Evolutionary conservation across 2,113 vertebrate species (phyloP).

Genomic region (Fulica atra): DNA sequence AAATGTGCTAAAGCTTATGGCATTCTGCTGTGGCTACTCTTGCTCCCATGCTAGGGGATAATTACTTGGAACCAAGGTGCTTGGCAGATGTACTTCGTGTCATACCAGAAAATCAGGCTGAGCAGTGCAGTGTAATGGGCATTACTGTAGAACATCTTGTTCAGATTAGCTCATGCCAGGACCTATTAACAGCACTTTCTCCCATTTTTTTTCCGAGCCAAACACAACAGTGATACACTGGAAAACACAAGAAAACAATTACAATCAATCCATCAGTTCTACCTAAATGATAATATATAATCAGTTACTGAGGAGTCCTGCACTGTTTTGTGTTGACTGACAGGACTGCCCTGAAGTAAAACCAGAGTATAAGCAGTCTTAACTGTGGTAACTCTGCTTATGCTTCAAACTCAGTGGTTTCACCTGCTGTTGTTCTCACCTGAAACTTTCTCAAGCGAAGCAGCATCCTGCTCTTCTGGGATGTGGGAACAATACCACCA

Average conservation of each 20-base stretch:
- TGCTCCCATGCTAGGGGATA: neutral
- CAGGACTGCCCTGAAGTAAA: neutral
- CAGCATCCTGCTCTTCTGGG: fast-evolving
- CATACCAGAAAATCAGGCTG: constrained; percentile 22
- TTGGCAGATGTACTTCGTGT: neutral
- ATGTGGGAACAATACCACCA: neutral
- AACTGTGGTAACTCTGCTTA: neutral
- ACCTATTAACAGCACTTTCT: constrained; percentile 14
- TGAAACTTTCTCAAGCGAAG: neutral
- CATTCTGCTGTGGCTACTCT: neutral
- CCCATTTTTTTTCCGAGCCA: constrained; percentile 12
- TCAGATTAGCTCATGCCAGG: neutral
- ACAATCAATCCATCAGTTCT: neutral
- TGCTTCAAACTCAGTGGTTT: neutral
- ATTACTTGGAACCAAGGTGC: neutral
- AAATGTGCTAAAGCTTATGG: neutral
- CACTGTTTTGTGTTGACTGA: neutral
- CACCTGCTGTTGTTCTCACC: neutral
- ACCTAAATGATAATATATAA: neutral
- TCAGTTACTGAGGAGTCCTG: neutral
- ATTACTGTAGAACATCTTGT: neutral
- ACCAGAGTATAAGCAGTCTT: neutral
- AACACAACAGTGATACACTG: neutral
- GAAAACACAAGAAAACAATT: constrained; percentile 1
- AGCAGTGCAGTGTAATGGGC: neutral